Conservation (phyloP, 2,113 vertebrate species). For the Carettochelys insculpta region DNA sequence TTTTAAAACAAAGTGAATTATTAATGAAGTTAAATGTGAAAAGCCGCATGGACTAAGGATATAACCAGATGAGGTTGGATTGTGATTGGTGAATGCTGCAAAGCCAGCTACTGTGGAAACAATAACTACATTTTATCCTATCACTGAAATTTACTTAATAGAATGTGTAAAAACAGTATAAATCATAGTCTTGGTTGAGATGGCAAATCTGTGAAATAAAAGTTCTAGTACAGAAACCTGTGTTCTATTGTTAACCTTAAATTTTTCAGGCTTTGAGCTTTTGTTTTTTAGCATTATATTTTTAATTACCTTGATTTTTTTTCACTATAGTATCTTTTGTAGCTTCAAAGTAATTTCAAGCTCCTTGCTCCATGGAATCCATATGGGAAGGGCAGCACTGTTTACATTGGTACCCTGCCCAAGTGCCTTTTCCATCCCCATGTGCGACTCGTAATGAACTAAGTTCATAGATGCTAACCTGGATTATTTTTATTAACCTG, state of each 20-base stretch:
- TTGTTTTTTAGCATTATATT: neutral
- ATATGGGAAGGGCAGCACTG: neutral
- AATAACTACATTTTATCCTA: neutral
- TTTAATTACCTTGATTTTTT: neutral
- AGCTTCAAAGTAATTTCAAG: accelerated
- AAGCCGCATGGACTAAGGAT: neutral
- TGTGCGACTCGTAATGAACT: neutral
- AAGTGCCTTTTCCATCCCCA: neutral
- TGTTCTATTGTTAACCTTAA: neutral
- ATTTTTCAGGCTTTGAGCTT: neutral
- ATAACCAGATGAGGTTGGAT: neutral
- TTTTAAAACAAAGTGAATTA: conserved; percentile 33
- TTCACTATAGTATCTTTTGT: accelerated
- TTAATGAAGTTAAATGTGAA: conserved; percentile 33
- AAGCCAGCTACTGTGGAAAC: neutral
- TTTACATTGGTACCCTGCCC: neutral
- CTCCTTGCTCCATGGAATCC: neutral
- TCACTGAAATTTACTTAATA: neutral
- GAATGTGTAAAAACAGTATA: neutral
- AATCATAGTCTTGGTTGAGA: neutral
- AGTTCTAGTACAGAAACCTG: neutral
- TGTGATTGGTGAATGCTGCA: neutral
- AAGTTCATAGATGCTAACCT: accelerated
- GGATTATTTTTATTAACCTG: accelerated
- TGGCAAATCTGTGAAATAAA: neutral